Conservation (phyloP, 2,113 vertebrate species). For the rat (Rattus norvegicus) region GRCr8 NC_086035.1:15214501-15215000, state of each 20-base stretch:
- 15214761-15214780: background rate
- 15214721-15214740: background rate
- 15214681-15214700: background rate
- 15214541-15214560: background rate
- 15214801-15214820: background rate
- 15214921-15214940: background rate
- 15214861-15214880: background rate
- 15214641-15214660: background rate
- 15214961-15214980: no score
- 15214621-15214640: background rate
- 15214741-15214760: background rate
- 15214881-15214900: background rate
- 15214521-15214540: background rate
- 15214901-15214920: background rate
- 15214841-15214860: background rate
- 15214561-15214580: background rate
- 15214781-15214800: background rate
- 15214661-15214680: background rate
- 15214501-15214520: constrained; percentile 2
- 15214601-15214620: no score
- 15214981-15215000: no score
- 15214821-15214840: background rate
- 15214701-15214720: background rate
- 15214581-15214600: background rate
- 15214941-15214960: background rate